phyloP scores from a whole-genome alignment of 2,888 invertebrate genomes.

The Incurvaria masculella region DNA sequence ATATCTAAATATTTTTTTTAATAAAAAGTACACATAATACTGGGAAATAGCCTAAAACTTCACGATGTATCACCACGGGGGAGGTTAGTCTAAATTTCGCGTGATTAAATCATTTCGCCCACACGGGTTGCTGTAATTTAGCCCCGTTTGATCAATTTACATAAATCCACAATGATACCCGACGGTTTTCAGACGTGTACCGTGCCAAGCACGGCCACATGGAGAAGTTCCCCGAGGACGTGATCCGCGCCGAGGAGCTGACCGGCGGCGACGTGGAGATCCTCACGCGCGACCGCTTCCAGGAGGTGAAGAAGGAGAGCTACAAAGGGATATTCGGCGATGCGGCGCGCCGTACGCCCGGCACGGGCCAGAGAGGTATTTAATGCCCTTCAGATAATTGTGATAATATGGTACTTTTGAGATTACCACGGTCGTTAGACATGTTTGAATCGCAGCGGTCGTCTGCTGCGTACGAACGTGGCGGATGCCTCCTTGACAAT shows the following conservation, averaged over 20 bases:
- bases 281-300: conserved; percentile 56
- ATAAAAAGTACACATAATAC: no score
- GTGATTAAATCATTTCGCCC: background rate
- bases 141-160: no score
- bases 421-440: no score
- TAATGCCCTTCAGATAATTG: no score
- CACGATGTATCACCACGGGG: background rate
- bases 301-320: conserved; percentile 43
- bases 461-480: no score
- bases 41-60: no score
- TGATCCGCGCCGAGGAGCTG: conserved; percentile 68
- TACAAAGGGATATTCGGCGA: conserved; percentile 47
- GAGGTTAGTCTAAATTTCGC: background rate
- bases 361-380: conserved; percentile 33
- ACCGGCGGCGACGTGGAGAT: conserved; percentile 71
- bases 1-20: conserved; percentile 5
- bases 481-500: no score
- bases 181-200: conserved; percentile 58
- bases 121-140: no score
- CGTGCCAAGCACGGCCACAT: conserved; percentile 64
- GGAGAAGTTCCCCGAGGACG: conserved; percentile 78
- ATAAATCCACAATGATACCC: no score
- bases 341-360: conserved; percentile 30
- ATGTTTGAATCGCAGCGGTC: no score
- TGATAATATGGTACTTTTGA: no score